Percentiles rank a stretch among this genome's conserved stretches.
phyloP scores from a whole-genome alignment of 2,113 vertebrate species.

The Cebus imitator region DNA sequence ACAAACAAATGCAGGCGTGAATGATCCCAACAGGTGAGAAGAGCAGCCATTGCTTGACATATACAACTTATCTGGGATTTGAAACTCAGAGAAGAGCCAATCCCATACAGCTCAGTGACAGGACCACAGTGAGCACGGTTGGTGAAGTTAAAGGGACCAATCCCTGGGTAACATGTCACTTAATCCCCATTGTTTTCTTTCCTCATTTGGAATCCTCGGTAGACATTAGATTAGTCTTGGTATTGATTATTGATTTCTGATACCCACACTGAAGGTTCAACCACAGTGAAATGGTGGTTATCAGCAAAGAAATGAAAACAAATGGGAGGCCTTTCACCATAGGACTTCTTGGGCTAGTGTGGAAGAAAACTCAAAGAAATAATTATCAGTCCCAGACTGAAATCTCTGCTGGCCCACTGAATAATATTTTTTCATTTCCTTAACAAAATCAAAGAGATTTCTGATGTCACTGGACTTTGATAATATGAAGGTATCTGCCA shows the following conservation, averaged over 20 bases:
- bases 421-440: background rate
- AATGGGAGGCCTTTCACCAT: background rate
- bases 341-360: background rate
- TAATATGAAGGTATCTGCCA: background rate
- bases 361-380: background rate
- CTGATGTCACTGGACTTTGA: background rate
- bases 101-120: background rate
- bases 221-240: background rate
- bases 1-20: background rate
- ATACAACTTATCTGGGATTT: background rate
- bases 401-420: background rate
- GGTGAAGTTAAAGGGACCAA: background rate
- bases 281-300: background rate
- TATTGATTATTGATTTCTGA: background rate
- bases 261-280: background rate
- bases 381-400: background rate
- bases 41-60: background rate
- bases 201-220: background rate
- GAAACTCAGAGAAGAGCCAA: conserved; percentile 18
- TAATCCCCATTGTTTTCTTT: background rate
- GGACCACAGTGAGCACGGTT: background rate
- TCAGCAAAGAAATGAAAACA: background rate
- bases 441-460: background rate
- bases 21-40: background rate
- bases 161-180: background rate